Evolutionary conservation across 2,797 vertebrate genomes (phyloP), one percentile per base, ranked within the genome.

Genomic region (Amphiprion clarkii): DNA sequence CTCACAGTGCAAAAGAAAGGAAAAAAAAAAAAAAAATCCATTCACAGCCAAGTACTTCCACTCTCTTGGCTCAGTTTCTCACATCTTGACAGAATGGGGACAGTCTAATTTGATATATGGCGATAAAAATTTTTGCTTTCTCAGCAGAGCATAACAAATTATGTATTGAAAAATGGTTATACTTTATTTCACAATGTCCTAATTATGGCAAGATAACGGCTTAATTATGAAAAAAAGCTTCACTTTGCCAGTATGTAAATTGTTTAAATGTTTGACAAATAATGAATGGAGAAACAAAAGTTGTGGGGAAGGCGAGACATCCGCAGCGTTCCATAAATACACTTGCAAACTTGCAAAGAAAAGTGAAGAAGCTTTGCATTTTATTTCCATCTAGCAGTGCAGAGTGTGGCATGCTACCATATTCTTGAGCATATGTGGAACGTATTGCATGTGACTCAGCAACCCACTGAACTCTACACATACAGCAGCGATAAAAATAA

Each of bases 71-170:
- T 89, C 55, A 23, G 76, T 87, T 87, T 87, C 78, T 83, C 80
- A 73, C 75, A 77, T 77, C 82, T 52, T 94, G 94, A 95, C 94
- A 95, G 94, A 95, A 95, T 94, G 89, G 75, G 94, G 92, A 89
- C 94, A 92, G 88, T 89, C 91, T 90, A 93, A 93, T 91, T 93
- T 94, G 93, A 95, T 93, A 86, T 91, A 94, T 94, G 87, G 92
- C 66, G 89, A 94, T 93, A 94, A 88, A 78, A 33, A 17, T 87
- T 88, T 31, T 85, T 91, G 91, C 93, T 89, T 92, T 86, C 90
- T 93, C 92, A 94, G 94, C 93, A 93, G 87, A 89, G 89, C 80
- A 85, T 90, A 90, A 91, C 84, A 89, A 91, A 88, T 83, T 71
- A 81, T 88, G 85, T 85, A 84, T 85, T 79, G 83, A 86, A 89